Evolutionary conservation across 2,888 invertebrate species (phyloP), one percentile per base, ranked within the genome.

Genomic region (Eudemis profundana): DNA sequence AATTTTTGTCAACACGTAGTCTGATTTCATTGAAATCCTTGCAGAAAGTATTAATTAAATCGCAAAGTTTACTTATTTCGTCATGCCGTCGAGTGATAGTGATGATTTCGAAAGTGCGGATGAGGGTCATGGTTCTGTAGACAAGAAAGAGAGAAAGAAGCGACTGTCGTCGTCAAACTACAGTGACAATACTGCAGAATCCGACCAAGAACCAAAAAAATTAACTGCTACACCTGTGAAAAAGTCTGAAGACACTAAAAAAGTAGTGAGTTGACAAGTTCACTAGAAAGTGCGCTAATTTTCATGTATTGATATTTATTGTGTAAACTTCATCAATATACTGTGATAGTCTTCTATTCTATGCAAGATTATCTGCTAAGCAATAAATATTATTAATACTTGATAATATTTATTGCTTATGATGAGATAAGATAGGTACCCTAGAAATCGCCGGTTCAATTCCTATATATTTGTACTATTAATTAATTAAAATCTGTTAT

Each of bases 41-140:
- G 49, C 23, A 47, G 27, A 46, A 23, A 61, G 47, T 23, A 10
- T 68, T 66, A 65, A 67, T 53, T 68, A 68, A 54, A 65, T 53
- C 17, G 14, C 59, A 64, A 46, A 46, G n/a, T 57, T 10, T 15
- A 23, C 4, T 14, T 10, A 14, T 8, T 51, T 49, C 4, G 74
- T 10, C 70, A 95, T 95, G 95, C 93, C 94, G 76, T 93, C 95
- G 36, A 95, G 95, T 70, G 96, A 96, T 70, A 95, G 95, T 83
- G 96, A 96, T 75, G 94, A 93, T 78, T 96, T 96, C 79, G 95
- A 96, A 84, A 96, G 96, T 86, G 96, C 96, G 3, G 96, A 96
- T 74, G 96, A 96, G 77, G 95, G 95, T 33, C 86, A 87, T 15
- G 85, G 82, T 14, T 82, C 72, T 54, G 74, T 80, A 19, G 83